Conservation (phyloP, 2,113 vertebrate species). For the Micromys minutus region DNA sequence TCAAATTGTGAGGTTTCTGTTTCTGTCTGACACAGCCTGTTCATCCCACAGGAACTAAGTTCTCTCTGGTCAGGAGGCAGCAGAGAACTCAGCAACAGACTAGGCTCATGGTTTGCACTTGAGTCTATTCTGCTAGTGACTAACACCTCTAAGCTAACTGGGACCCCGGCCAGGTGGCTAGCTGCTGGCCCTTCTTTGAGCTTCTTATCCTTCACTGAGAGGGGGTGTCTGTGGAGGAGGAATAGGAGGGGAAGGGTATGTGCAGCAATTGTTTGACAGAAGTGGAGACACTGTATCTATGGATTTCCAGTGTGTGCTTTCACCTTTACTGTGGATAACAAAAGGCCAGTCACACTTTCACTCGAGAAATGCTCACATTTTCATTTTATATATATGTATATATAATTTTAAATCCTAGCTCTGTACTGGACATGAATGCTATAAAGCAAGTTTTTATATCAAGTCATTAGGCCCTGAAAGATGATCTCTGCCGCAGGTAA, state of each 20-base stretch:
- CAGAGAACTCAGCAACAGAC: slow-evolving; percentile 13
- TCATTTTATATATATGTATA: slow-evolving; percentile 9
- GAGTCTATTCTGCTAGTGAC: not conserved
- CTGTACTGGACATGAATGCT: slow-evolving; percentile 22
- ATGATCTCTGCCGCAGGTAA: slow-evolving; percentile 42
- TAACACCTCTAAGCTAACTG: not conserved
- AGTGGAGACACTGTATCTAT: slow-evolving; percentile 52
- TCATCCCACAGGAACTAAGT: slow-evolving; percentile 12
- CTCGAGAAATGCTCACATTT: slow-evolving; percentile 62
- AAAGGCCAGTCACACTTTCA: slow-evolving; percentile 57
- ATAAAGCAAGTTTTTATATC: slow-evolving; percentile 55
- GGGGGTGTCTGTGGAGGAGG: not conserved
- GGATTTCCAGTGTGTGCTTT: slow-evolving; percentile 69
- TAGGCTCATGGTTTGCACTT: not conserved
- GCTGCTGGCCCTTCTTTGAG: not conserved
- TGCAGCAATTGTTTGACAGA: not conserved
- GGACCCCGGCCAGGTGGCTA: not conserved
- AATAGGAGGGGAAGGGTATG: not conserved
- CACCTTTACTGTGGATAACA: slow-evolving; percentile 50
- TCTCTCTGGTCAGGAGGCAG: slow-evolving; percentile 40
- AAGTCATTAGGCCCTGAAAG: slow-evolving; percentile 41
- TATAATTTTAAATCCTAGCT: slow-evolving; percentile 50
- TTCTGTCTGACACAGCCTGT: not conserved
- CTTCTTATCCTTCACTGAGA: slow-evolving; percentile 37
- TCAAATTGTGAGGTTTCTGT: not conserved